Evolutionary conservation across 2,888 invertebrate species (phyloP).

Genomic region (Deilephila porcellus): DNA sequence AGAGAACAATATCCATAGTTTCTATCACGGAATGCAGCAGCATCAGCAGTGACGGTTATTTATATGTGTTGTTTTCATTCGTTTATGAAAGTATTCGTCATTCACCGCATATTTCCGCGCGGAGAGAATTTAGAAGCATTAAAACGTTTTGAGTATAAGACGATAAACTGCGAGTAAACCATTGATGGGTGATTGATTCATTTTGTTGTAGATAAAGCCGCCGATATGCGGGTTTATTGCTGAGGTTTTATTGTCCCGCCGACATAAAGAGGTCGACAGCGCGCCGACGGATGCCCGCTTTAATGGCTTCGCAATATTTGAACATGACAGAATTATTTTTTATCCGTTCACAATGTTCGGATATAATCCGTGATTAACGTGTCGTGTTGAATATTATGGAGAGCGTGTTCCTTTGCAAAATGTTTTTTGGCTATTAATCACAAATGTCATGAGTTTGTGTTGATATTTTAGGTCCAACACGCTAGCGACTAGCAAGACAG

Average conservation of each 20-base stretch:
- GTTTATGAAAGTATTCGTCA: neutral
- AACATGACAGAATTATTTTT: slow-evolving; percentile 32
- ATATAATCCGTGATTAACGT: neutral
- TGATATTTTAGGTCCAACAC: too few relatives aligned
- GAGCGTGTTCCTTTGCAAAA: slow-evolving; percentile 1
- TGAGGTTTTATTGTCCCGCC: slow-evolving; percentile 68
- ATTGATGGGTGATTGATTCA: slow-evolving; percentile 74
- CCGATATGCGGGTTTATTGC: slow-evolving; percentile 60
- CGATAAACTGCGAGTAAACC: slow-evolving; percentile 57
- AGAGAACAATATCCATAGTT: too few relatives aligned
- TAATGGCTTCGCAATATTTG: slow-evolving; percentile 56
- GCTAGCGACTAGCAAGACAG: neutral
- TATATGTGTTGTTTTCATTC: neutral
- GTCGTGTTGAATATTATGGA: neutral
- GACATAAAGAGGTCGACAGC: slow-evolving; percentile 54
- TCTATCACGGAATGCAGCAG: too few relatives aligned
- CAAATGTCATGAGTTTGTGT: neutral
- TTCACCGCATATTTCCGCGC: neutral
- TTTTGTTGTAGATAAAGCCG: slow-evolving; percentile 68
- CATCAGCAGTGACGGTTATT: too few relatives aligned
- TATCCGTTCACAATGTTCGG: slow-evolving; percentile 20
- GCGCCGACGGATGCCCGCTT: slow-evolving; percentile 44
- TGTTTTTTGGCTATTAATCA: neutral
- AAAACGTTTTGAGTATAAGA: slow-evolving; percentile 32
- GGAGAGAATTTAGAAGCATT: slow-evolving; percentile 6